Percentiles rank a stretch among this genome's conserved stretches.
phyloP scores from a whole-genome alignment of 2,797 vertebrate genomes.

The Parauchenoglanis ngamensis region DNA sequence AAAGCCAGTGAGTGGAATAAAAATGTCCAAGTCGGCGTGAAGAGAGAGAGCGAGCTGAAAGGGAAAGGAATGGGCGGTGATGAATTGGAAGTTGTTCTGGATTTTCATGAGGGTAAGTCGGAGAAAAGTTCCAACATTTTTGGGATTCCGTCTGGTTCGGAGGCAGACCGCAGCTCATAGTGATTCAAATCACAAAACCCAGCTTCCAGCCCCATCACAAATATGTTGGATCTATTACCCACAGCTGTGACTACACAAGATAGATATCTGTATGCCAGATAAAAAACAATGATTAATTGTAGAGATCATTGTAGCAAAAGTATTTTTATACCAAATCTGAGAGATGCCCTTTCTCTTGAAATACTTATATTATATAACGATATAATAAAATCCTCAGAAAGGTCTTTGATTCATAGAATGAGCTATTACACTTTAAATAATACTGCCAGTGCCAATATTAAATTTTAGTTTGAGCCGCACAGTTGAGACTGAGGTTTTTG shows the following conservation, averaged over 20 bases:
- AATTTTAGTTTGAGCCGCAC: background rate
- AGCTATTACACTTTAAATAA: conserved; percentile 4
- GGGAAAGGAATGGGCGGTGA: conserved; percentile 50
- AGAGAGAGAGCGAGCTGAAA: conserved; percentile 22
- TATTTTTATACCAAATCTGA: background rate
- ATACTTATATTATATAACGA: background rate
- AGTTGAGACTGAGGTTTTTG: background rate
- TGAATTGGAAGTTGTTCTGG: conserved; percentile 55
- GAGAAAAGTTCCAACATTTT: conserved; percentile 59
- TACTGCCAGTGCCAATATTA: background rate
- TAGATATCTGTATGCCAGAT: conserved; percentile 23
- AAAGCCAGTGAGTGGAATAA: conserved; percentile 50
- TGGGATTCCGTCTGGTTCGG: conserved; percentile 58
- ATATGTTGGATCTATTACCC: conserved; percentile 26
- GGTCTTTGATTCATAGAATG: background rate
- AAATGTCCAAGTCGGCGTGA: conserved; percentile 40
- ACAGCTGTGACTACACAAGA: conserved; percentile 19
- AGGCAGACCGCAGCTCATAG: conserved; percentile 56
- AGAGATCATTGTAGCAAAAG: conserved; percentile 20
- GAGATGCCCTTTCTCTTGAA: conserved; percentile 11
- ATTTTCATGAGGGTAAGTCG: conserved; percentile 42
- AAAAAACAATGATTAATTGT: conserved; percentile 16
- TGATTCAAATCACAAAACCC: conserved; percentile 49
- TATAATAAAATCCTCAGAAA: background rate
- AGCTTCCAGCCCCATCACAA: conserved; percentile 26